Base-by-base conservation (phyloP, 64 coral and sea anemone species). In the Acropora yongei region DNA sequence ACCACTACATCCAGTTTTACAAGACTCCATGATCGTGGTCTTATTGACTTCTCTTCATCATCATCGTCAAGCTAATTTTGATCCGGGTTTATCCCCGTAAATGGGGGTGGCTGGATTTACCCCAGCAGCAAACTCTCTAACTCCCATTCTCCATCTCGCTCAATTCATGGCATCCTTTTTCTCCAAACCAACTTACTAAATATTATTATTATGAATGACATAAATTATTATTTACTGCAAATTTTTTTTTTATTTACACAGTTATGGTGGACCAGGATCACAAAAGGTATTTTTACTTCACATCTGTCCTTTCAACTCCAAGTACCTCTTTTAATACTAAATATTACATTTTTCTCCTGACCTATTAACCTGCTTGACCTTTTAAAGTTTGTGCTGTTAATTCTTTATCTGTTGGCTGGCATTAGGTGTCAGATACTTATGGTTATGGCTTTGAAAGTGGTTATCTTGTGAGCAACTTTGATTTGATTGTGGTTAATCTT, bases 381-480 rank as follows among this genome's bases (percentile, higher is more conserved):
- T 55, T 55, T 5, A 9, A 5, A 55, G 51, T 55, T 55, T n/a
- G n/a, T n/a, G n/a, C n/a, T n/a, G n/a, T n/a, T n/a, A 11, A 71
- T 55, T 51, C 51, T 55, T 55, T 55, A 7, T 50, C 55, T 45
- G 65, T 42, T 66, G 4, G 4, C 43, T 42, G 51, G 13, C 8
- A 43, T 6, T 2, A 83, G 82, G 82, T 85, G 68, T 43, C 46
- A 17, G 82, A 85, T 39, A 71, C 42, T 20, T 85, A 85, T 71
- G 82, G 82, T 0, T 85, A 85, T 71, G 65, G 63, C 47, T 85
- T 85, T 85, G 82, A 48, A n/a, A 97, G 76, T 84, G 95, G 86
- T 7, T 99, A 99, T 88, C 49, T 99, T 75, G 94, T 95, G 45
- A 99, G 97, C 78, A 99, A 96, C 86, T 99, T 86, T 86, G 94